Base-by-base conservation (phyloP, 2,888 invertebrate species). In the Tetropium fuscum region DNA sequence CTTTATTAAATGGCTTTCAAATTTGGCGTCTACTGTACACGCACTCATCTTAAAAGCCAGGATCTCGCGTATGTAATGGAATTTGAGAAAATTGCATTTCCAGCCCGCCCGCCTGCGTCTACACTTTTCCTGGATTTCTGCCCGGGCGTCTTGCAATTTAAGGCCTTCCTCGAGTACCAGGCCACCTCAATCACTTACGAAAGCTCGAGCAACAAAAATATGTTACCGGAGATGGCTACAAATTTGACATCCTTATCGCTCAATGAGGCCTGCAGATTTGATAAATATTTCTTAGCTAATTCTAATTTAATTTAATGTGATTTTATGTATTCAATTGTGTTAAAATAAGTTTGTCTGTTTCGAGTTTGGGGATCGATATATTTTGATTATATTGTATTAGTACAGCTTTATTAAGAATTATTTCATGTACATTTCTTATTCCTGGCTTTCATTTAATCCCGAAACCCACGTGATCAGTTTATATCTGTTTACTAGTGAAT, bases 1-100 rank as follows among this genome's bases (percentile, higher is more conserved):
- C 61, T 60, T 60, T 69, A 69, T 69, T 69, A 69, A 69, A n/a
- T n/a, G n/a, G n/a, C n/a, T n/a, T n/a, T n/a, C n/a, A n/a, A 65
- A 67, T 69, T 69, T 65, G 48, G 53, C 51, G 53, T 51, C 16
- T 62, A 60, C 43, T 65, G 63, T 69, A 63, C 62, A 65, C 66
- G 65, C 66, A 67, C 62, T 69, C 66, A 63, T 69, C 66, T 69
- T 69, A 69, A 67, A 61, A 64, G 69, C 67, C 49, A 45, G 62
- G 58, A 60, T 63, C 60, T 55, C 60, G 64, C 57, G 59, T 64
- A 64, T 64, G 66, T 66, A 69, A 68, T 69, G 63, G 66, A 69
- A 68, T 69, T 69, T 69, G 61, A 63, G 69, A 68, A 67, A 68
- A 69, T 66, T 69, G 64, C 64, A 64, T 55, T 64, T 64, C 57